These are phyloP conservation scores for Diogma glabrata DNA, from an alignment of 2,888 invertebrate species.

Conservation along the genomic window DNA sequence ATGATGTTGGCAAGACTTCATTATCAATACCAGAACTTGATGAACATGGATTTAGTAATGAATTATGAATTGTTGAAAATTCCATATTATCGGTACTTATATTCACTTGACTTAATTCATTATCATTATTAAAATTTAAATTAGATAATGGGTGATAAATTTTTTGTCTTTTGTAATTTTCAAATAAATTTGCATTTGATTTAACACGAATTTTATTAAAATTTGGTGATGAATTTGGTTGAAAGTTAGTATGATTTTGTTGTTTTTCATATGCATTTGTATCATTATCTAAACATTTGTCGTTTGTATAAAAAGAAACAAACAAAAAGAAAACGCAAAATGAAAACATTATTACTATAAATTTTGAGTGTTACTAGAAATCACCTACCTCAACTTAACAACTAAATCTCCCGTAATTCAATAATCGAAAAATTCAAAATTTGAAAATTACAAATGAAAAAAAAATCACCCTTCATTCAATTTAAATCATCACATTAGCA, in stretches of 20 bases:
- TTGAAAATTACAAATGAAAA: constrained; percentile 10
- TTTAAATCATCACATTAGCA: no score
- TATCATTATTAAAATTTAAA: constrained; percentile 1
- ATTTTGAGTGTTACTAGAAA: no score
- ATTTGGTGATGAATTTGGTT: constrained; percentile 8
- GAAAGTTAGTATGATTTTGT: background rate
- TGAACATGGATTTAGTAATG: background rate
- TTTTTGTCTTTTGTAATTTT: constrained; percentile 11
- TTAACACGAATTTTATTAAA: constrained; percentile 18
- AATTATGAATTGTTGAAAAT: no score
- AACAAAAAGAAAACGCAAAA: constrained; percentile 11
- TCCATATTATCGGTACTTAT: no score
- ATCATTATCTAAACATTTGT: no score
- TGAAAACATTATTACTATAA: no score
- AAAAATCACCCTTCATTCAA: constrained; percentile 4
- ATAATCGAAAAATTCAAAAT: constrained; percentile 1
- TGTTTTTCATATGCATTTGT: no score
- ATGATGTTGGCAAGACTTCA: constrained; percentile 14
- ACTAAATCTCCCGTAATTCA: no score
- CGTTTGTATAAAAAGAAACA: background rate
- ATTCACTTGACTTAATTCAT: background rate
- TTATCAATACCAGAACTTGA: background rate
- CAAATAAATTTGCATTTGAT: constrained; percentile 18
- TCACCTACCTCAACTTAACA: constrained; percentile 20
- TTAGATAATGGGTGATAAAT: constrained; percentile 6